phyloP scores from a whole-genome alignment of 1,140 invertebrate species.

The Ips typographus region DNA sequence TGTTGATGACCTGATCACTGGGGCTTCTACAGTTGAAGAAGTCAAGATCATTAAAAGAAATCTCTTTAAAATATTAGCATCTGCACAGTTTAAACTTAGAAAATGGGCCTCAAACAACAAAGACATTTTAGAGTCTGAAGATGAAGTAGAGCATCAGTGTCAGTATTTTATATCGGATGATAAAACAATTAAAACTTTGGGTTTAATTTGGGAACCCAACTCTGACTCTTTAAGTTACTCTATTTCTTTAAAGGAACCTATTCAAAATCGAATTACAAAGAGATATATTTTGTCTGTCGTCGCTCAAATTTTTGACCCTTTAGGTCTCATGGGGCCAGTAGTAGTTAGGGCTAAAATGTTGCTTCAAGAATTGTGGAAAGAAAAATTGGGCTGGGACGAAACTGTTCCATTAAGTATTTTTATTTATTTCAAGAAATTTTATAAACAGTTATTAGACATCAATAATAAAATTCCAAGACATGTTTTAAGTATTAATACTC shows the following conservation, averaged over 20 bases:
- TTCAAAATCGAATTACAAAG: slow-evolving; percentile 13
- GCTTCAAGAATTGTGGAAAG: slow-evolving; percentile 19
- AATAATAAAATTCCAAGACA: slow-evolving; percentile 20
- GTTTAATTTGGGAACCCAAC: slow-evolving; percentile 16
- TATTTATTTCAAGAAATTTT: slow-evolving; percentile 2
- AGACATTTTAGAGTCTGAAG: not conserved
- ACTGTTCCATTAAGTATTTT: not conserved
- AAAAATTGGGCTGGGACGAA: slow-evolving; percentile 18
- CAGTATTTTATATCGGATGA: slow-evolving; percentile 11
- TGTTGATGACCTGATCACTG: slow-evolving; percentile 20
- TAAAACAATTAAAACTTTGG: slow-evolving; percentile 4
- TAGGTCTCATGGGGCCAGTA: slow-evolving; percentile 43
- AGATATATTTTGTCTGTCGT: not conserved
- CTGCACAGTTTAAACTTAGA: slow-evolving; percentile 47
- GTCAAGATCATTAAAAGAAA: slow-evolving; percentile 26
- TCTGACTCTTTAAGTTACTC: slow-evolving; percentile 35
- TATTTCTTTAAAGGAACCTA: not conserved
- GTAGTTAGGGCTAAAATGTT: slow-evolving; percentile 45
- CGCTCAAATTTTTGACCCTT: no score
- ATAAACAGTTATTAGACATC: not conserved
- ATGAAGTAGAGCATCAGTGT: not conserved
- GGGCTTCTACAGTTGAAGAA: slow-evolving; percentile 29
- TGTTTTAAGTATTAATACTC: slow-evolving; percentile 43
- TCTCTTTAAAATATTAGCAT: slow-evolving; percentile 36
- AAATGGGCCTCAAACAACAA: slow-evolving; percentile 50